These are phyloP conservation scores for Mechanitis mazaeus DNA, from an alignment of 2,888 invertebrate genomes.

Conservation along the genomic window DNA sequence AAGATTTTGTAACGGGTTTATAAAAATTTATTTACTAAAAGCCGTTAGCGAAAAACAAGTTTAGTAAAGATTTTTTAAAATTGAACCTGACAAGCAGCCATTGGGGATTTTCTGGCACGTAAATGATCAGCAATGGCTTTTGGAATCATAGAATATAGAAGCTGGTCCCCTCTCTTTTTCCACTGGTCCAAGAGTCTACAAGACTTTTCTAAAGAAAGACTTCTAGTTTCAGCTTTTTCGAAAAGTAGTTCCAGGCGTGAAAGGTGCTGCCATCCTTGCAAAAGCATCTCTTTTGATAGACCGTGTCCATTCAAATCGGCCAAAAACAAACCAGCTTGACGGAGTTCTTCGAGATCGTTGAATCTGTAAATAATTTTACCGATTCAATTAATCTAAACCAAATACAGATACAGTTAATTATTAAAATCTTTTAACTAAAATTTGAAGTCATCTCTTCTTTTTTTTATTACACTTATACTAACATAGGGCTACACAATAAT, in stretches of 20 bases:
- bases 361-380: constrained; percentile 72
- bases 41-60: no score
- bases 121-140: constrained; percentile 88
- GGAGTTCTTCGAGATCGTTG: constrained; percentile 88
- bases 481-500: constrained; percentile 93
- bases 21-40: no score
- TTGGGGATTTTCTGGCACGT: constrained; percentile 83
- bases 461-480: constrained; percentile 49
- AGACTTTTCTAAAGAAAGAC: constrained; percentile 86
- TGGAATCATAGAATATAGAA: constrained; percentile 95
- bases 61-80: neutral
- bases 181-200: constrained; percentile 87
- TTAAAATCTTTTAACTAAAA: no score
- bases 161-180: constrained; percentile 90
- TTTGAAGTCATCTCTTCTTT: no score
- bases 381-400: neutral
- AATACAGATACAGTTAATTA: no score
- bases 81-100: constrained; percentile 85
- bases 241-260: constrained; percentile 87
- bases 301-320: constrained; percentile 92
- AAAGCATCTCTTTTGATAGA: constrained; percentile 86
- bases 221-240: constrained; percentile 87
- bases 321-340: constrained; percentile 85
- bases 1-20: no score
- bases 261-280: constrained; percentile 90